A percentile compares a stretch with the other conserved stretches of the same genome.
Conservation (phyloP, 2,113 vertebrate species). For the Sisor rabdophorus region DNA sequence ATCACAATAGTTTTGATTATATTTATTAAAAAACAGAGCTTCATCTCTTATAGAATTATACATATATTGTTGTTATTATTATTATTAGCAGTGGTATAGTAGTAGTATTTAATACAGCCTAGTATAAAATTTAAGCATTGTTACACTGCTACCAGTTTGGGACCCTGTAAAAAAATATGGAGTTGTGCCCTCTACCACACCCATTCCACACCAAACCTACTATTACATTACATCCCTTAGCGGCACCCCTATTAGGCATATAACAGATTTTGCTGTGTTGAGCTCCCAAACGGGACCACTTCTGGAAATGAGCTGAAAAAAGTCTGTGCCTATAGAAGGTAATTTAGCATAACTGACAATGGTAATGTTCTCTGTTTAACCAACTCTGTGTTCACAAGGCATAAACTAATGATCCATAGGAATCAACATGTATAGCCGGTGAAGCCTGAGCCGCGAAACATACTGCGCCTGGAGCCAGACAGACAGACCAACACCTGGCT, state of each 20-base stretch:
- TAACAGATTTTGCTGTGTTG: background rate
- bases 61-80: too few relatives aligned
- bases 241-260: background rate
- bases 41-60: too few relatives aligned
- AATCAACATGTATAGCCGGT: constrained; percentile 26
- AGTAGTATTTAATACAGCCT: too few relatives aligned
- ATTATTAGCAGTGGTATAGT: too few relatives aligned
- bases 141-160: too few relatives aligned
- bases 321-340: background rate
- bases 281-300: background rate
- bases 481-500: constrained; percentile 31
- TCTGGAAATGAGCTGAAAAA: constrained; percentile 4
- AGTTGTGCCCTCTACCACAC: too few relatives aligned
- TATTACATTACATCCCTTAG: too few relatives aligned
- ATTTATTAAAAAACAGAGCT: too few relatives aligned
- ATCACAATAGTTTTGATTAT: too few relatives aligned
- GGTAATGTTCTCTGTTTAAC: constrained; percentile 20
- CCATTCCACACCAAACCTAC: too few relatives aligned
- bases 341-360: constrained; percentile 28
- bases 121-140: too few relatives aligned
- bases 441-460: constrained; percentile 30
- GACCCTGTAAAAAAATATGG: too few relatives aligned
- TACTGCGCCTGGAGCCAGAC: constrained; percentile 34
- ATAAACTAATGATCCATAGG: constrained; percentile 24
- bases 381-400: constrained; percentile 21